phyloP scores from a whole-genome alignment of 2,113 vertebrate species.

The Campylomormyrus numenius region DNA sequence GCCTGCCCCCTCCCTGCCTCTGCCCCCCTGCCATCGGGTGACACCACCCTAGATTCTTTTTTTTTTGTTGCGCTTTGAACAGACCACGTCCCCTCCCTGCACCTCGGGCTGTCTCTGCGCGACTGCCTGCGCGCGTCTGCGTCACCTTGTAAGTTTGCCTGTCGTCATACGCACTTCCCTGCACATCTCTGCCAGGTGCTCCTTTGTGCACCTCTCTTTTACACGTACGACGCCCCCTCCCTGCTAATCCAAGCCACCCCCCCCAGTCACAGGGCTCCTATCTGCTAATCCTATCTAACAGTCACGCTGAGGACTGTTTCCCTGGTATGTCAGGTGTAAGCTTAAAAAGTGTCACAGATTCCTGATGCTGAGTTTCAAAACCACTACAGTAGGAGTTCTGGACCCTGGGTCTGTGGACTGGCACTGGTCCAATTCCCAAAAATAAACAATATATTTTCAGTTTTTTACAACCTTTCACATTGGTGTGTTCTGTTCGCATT shows the following conservation, averaged over 20 bases:
- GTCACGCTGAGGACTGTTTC: not conserved
- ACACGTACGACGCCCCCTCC: not conserved
- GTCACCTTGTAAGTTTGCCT: not conserved
- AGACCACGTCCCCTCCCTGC: not conserved
- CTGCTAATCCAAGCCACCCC: not conserved
- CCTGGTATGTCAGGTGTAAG: not conserved
- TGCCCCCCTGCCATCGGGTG: constrained; percentile 20
- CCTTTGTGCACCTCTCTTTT: not conserved
- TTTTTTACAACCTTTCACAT: not conserved
- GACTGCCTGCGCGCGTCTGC: constrained; percentile 22
- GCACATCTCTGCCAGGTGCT: not conserved
- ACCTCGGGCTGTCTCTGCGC: not conserved
- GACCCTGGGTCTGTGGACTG: not conserved
- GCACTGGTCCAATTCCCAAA: not conserved
- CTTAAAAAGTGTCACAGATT: not conserved
- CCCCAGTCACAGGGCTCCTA: not conserved
- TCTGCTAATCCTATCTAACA: not conserved
- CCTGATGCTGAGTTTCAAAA: not conserved
- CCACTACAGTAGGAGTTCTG: not conserved
- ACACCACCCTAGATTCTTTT: constrained; percentile 14
- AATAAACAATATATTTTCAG: not conserved
- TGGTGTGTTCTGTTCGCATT: not conserved
- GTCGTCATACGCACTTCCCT: not conserved
- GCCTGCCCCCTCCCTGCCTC: not conserved
- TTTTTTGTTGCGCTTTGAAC: constrained; percentile 2